Conservation (phyloP, 2,113 vertebrate species). For the Neodontobutis hainanensis region DNA sequence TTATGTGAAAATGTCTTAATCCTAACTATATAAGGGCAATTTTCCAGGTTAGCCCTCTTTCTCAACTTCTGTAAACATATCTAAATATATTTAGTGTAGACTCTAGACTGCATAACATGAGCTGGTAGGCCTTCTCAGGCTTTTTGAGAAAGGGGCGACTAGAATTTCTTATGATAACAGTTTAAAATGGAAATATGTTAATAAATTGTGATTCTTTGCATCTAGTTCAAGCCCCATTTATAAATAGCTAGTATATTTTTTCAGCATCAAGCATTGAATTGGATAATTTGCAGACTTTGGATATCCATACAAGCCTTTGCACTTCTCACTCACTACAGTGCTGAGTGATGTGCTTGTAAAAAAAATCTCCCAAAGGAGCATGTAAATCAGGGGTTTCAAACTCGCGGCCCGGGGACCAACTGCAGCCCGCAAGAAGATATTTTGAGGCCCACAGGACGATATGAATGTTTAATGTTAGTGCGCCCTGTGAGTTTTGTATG, state of each 20-base stretch:
- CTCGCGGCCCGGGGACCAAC: no score
- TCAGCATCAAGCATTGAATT: background rate
- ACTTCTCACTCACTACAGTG: constrained; percentile 26
- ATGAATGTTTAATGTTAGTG: no score
- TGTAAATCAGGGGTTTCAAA: no score
- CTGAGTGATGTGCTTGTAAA: constrained; percentile 37
- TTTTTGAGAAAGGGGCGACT: background rate
- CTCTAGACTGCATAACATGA: background rate
- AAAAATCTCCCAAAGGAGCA: constrained; percentile 37
- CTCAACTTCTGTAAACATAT: background rate
- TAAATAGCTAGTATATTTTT: background rate
- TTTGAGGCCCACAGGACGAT: no score
- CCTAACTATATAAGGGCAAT: background rate
- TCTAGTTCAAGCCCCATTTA: background rate
- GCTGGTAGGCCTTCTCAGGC: background rate
- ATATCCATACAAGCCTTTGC: constrained; percentile 3
- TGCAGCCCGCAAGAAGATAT: no score
- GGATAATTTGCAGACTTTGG: background rate
- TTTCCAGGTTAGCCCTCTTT: background rate
- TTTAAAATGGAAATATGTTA: background rate
- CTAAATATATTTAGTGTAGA: background rate
- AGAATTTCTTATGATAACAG: background rate
- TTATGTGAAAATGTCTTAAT: background rate
- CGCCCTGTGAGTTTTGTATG: no score
- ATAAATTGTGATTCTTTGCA: background rate